These are phyloP conservation scores for Thunnus thynnus DNA, from an alignment of 2,113 vertebrate species.

Conservation along the genomic window DNA sequence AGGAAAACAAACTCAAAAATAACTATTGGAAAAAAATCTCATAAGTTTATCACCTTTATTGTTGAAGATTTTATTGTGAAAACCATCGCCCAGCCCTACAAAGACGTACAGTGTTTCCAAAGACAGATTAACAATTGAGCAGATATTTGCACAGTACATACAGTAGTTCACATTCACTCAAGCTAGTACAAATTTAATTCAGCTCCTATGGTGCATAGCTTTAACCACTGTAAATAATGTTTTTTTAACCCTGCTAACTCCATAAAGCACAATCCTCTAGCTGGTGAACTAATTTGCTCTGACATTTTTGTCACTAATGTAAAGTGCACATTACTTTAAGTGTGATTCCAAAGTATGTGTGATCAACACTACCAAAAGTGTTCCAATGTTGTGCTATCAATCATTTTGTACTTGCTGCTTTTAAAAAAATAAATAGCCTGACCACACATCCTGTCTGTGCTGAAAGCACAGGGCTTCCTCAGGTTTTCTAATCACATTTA, in stretches of 20 bases:
- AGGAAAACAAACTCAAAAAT: too few species aligned
- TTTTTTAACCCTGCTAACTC: neutral
- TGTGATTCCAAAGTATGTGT: neutral
- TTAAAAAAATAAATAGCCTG: slow-evolving; percentile 24
- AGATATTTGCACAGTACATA: slow-evolving; percentile 18
- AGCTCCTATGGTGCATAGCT: neutral
- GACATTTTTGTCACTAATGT: neutral
- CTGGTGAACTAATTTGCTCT: neutral
- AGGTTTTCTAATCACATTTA: slow-evolving; percentile 79
- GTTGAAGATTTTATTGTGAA: too few species aligned
- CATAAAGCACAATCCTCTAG: neutral
- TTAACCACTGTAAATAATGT: neutral
- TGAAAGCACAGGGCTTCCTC: slow-evolving; percentile 32
- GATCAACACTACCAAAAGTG: neutral
- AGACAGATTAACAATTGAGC: slow-evolving; percentile 18
- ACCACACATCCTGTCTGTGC: neutral
- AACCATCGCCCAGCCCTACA: neutral
- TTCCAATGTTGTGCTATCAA: neutral
- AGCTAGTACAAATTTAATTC: neutral
- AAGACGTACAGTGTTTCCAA: slow-evolving; percentile 20
- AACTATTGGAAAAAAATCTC: too few species aligned
- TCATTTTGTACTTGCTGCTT: neutral
- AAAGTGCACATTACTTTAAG: neutral
- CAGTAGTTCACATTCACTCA: neutral
- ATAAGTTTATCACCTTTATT: too few species aligned